Base-by-base conservation (phyloP, 1,140 invertebrate genomes). In the Drosophila miranda region DNA sequence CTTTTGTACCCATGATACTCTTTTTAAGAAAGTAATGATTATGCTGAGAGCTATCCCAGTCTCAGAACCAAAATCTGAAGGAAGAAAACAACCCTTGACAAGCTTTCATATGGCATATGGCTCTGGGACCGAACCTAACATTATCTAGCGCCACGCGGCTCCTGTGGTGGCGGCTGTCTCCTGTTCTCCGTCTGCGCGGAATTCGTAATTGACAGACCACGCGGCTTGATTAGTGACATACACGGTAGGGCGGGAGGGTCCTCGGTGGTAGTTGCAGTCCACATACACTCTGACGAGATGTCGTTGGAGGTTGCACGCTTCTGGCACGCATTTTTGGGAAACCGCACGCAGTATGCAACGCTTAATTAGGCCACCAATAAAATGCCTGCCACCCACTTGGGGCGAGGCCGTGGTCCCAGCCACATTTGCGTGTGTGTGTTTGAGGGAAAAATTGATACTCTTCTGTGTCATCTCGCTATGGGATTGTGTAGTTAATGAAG, bases 331-430 rank as follows among this genome's bases (percentile, higher is more conserved):
- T 74, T 81, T 81, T 68, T 46, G 55, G 44, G 28, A 38, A 69
- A 60, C 74, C 78, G 60, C 78, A 78, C 59, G 73, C 79, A 56
- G 75, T 72, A 78, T 74, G 78, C 78, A 81, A 82, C 74, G 78
- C 78, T 78, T 81, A 81, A 81, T 81, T 82, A 81, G 78, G 74
- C 70, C 69, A 53, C 74, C 78, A 74, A 78, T 82, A 78, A 81
- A 81, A 75, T 69, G 58, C 54, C 44, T 57, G 52, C 46, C 73
- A 11, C 30, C 6, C 28, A 3, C 30, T 3, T 3, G 30, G 30
- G 30, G 0, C 30, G 28, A 26, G 55, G 49, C 49, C 57, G 19
- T 19, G 19, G 4, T 26, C 23, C 23, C 19, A 69, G 45, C 60
- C 62, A 60, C 46, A 53, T 28, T 52, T 21, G 19, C 64, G 41